Base-by-base conservation (phyloP, 1,140 invertebrate genomes). In the Scaptomyza hsui region DNA sequence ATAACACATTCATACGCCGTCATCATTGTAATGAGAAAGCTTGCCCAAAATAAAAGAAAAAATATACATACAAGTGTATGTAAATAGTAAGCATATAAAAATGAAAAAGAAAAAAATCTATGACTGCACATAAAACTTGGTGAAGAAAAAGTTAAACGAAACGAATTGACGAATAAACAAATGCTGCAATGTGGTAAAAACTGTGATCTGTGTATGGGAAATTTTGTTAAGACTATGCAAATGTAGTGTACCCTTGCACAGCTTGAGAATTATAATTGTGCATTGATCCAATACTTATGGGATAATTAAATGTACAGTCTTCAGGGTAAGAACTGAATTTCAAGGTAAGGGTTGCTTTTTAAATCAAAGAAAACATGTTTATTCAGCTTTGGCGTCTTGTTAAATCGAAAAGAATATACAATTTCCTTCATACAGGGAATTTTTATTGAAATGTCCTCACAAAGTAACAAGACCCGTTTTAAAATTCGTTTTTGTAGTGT, bases 1-100 rank as follows among this genome's bases (percentile, higher is more conserved):
- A 55, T 60, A 56, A 42, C 41, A 75, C 12, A 52, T 2, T 41
- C n/a, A 26, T 12, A 37, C 18, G 35, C 13, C n/a, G n/a, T 37
- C 10, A 37, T 37, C 56, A 56, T 37, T 49, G 64, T 65, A 83
- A 85, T 68, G 72, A 77, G 80, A 85, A 85, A 85, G 80, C 80
- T 80, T 70, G 41, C 52, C 44, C 44, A 56, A 48, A 51, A 71
- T 51, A 63, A 62, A 19, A 56, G 7, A 55, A 48, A 37, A 61
- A 21, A 42, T 39, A 47, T 24, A 24, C 35, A 13, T 37, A 63
- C 49, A 45, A 29, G 45, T 63, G 67, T 68, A 72, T 65, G 48
- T 60, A 64, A 69, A 59, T 18, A 18, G n/a, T 29, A 59, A 41
- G 13, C 4, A 18, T 4, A 45, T 10, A 15, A 53, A 67, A 70